Base-by-base conservation (phyloP, 1,140 invertebrate genomes). In the Halesus radiatus region DNA sequence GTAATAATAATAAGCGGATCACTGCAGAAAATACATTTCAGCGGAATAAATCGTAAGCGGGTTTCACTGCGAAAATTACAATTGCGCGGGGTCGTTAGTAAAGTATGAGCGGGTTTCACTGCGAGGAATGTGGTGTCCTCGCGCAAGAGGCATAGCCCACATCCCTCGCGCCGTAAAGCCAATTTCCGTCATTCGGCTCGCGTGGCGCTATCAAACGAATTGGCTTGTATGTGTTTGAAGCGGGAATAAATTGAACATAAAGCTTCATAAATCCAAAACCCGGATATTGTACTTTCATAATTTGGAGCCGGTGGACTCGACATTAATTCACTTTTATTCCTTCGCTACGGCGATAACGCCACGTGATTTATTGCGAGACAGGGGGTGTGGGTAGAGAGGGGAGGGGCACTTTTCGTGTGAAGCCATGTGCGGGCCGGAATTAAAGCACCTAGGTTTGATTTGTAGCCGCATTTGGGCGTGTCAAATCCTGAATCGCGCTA, bases 271-370 rank as follows among this genome's bases (percentile, higher is more conserved):
- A 70, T 70, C 66, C 32, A 50, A 70, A 50, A 70, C 18, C 66
- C 32, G 66, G 66, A 70, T 70, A 70, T 70, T 70, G 66, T 70
- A 52, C 66, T 70, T 70, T 70, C 66, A 45, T 70, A 70, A 70
- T 70, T 70, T 23, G 32, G 66, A 50, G 18, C 66, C 66, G 66
- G 66, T 52, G 66, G 32, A 45, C 66, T 16, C 37, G 66, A 50
- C 66, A 70, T 70, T 70, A 70, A 70, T 70, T 70, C 66, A 70
- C 32, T 52, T 70, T 70, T 52, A 70, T 70, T 70, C 37, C 45
- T 70, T 50, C 66, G 16, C 32, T 16, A n/a, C 66, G 10, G 18
- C 32, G 66, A 70, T 70, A 70, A 70, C n/a, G 32, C 66, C 37
- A 7, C 22, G 29, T 70, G 32, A 70, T 70, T 50, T 70, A 70